Conservation (phyloP, 2,113 vertebrate species). For the Lepisosteus oculatus region DNA sequence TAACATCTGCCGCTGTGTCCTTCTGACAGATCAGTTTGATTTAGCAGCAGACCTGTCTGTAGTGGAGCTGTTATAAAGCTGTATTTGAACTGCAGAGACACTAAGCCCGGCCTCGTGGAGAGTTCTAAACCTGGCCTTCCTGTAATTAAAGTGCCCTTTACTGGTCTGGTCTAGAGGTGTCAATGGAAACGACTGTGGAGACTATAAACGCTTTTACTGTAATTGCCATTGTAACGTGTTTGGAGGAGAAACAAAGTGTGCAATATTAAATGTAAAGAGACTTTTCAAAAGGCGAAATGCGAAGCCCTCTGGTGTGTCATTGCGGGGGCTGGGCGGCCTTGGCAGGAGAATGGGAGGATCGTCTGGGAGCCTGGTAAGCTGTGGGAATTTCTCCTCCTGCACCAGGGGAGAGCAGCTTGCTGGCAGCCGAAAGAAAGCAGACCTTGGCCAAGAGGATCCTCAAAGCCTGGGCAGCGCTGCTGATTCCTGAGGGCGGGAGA, state of each 20-base stretch:
- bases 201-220: conserved; percentile 4
- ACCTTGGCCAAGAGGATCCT: too few species aligned
- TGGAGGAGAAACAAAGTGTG: conserved; percentile 13
- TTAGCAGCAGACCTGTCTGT: neutral
- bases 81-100: neutral
- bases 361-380: too few species aligned
- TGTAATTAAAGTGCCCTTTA: conserved; percentile 23
- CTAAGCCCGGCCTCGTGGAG: neutral
- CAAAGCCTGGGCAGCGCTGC: too few species aligned
- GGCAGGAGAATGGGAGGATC: too few species aligned
- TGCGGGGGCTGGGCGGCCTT: too few species aligned
- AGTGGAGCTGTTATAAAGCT: neutral
- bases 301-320: too few species aligned
- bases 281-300: too few species aligned
- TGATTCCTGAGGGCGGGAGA: too few species aligned
- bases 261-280: conserved; percentile 15
- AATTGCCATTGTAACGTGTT: conserved; percentile 15
- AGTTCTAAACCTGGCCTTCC: conserved; percentile 1
- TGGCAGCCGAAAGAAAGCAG: too few species aligned
- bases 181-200: neutral
- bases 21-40: neutral
- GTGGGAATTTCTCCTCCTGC: too few species aligned
- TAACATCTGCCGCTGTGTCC: neutral
- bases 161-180: neutral
- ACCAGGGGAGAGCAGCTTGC: too few species aligned